A percentile compares a stretch with the other conserved stretches of the same genome.
phyloP scores from a whole-genome alignment of 2,113 vertebrate genomes.

The Pachyramphus minor region DNA sequence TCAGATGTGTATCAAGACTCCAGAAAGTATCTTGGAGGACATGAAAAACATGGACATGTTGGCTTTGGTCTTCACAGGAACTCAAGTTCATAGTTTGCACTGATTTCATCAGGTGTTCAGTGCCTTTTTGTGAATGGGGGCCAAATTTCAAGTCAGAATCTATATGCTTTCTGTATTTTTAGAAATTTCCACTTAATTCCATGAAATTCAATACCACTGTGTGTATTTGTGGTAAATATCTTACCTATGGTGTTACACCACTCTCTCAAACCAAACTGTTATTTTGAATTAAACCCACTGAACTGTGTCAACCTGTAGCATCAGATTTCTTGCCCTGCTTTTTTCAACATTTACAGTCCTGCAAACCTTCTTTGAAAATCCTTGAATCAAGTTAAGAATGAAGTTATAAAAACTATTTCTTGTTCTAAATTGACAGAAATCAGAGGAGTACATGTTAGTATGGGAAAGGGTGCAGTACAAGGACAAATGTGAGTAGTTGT shows the following conservation, averaged over 20 bases:
- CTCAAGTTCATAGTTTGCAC: neutral
- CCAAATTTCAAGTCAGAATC: neutral
- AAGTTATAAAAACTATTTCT: neutral
- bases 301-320: neutral
- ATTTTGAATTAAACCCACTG: neutral
- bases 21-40: neutral
- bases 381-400: neutral
- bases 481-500: neutral
- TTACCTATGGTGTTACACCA: neutral
- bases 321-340: neutral
- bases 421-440: neutral
- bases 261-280: neutral
- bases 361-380: neutral
- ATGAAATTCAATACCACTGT: neutral
- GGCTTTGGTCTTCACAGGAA: neutral
- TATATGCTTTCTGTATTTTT: neutral
- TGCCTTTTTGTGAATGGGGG: neutral
- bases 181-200: neutral
- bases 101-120: neutral
- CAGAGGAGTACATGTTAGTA: neutral
- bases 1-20: neutral
- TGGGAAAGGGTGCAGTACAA: neutral
- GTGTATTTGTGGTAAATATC: neutral
- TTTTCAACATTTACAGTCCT: neutral
- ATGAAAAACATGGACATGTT: neutral